Base-by-base conservation (phyloP, 2,113 vertebrate genomes). In the Bujurquina vittata region DNA sequence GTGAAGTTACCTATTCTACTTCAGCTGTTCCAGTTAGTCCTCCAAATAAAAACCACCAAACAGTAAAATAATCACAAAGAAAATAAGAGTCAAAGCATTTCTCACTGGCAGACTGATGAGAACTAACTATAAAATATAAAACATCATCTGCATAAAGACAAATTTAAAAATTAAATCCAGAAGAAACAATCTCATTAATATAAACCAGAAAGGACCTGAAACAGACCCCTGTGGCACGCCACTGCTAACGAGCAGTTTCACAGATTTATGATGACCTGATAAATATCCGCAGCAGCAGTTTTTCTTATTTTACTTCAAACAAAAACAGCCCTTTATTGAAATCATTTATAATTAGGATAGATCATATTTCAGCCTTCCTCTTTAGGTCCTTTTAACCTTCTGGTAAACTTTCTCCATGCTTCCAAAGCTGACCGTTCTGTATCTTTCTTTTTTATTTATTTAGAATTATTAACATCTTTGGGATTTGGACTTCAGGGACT, bases 331-430 rank as follows among this genome's bases (percentile, higher is more conserved):
- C 43, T 69, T 69, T 5, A 46, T 18, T 52, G 29, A 7, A 10
- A 8, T 69, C 15, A 49, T 69, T 69, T 69, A 29, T 75, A 58
- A 54, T 54, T 15, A 77, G 10, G 49, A 18, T 26, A 49, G 4
- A 18, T 26, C 63, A 67, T 56, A 7, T 12, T 33, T 54, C 2
- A 55, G 49, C 49, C 46, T 49, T 58, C 33, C 0, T 52, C 17
- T 69, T 43, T 12, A 43, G 11, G 40, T 43, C 40, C 11, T 43
- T 67, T 67, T 49, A 43, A 46, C 37, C 5, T 2, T 26, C 22
- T 7, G 63, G 0, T 67, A 46, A 46, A 67, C 14, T 0, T 46
- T 10, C 8, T 52, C 58, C n/a, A 35, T 46, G 37, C 46, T 67
- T 46, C 40, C 0, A 43, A 46, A 33, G 31, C 31, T 33, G 31